A percentile compares a stretch with the other conserved stretches of the same genome.
These are phyloP conservation scores for Pangasius larnaudii DNA, from an alignment of 2,797 vertebrate genomes.

Conservation along the genomic window DNA sequence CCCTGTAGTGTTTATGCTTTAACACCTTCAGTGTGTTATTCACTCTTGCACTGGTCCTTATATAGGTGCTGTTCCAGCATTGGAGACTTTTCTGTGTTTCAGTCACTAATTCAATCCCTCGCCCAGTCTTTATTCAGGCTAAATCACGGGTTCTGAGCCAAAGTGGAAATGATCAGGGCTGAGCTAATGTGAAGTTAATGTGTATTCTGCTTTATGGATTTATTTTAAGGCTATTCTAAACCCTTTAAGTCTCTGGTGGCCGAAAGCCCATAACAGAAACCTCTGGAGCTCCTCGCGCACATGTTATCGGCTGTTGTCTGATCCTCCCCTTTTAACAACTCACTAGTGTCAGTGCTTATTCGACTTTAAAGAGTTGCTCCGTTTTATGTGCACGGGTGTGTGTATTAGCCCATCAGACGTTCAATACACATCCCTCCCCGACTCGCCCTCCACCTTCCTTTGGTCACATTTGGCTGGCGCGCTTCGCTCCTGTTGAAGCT, in stretches of 20 bases:
- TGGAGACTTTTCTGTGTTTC: neutral
- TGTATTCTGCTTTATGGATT: neutral
- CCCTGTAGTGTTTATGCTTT: neutral
- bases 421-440: conserved; percentile 80
- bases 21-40: neutral
- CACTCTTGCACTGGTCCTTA: neutral
- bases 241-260: neutral
- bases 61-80: neutral
- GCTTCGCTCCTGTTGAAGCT: conserved; percentile 21
- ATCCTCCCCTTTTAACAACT: conserved; percentile 71
- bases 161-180: neutral
- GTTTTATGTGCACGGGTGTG: conserved; percentile 78
- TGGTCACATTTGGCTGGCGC: conserved; percentile 72
- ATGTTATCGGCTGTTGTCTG: conserved; percentile 68
- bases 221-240: neutral
- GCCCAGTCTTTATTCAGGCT: neutral
- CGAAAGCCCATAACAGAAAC: neutral
- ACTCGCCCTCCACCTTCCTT: conserved; percentile 56
- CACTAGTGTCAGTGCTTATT: conserved; percentile 78
- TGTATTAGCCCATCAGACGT: conserved; percentile 81
- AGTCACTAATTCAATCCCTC: neutral
- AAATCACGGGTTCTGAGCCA: neutral
- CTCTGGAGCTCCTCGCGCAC: conserved; percentile 36
- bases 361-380: conserved; percentile 76
- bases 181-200: neutral